phyloP scores from a whole-genome alignment of 2,113 vertebrate genomes.

The Sinocyclocheilus rhinocerous region DNA sequence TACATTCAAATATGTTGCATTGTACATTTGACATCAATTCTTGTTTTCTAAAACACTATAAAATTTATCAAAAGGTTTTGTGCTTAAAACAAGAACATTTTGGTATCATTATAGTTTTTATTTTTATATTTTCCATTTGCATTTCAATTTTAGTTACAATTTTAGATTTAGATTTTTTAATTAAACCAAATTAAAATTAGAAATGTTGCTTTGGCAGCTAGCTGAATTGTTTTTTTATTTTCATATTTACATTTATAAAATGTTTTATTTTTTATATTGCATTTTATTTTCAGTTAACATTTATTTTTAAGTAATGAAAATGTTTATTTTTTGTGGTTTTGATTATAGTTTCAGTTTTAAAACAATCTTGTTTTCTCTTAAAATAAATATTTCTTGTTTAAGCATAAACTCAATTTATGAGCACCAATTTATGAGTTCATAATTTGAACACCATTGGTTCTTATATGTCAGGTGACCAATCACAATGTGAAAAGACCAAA shows the following conservation, averaged over 20 bases:
- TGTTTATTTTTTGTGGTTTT: neutral
- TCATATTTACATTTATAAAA: neutral
- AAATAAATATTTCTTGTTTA: neutral
- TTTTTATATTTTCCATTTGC: too few species aligned
- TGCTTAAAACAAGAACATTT: neutral
- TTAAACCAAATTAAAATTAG: neutral
- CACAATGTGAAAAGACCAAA: neutral
- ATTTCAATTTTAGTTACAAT: too few species aligned
- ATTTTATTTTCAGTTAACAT: neutral
- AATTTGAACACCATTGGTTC: neutral
- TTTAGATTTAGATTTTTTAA: too few species aligned
- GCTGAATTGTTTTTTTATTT: neutral
- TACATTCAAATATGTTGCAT: neutral
- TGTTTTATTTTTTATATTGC: neutral
- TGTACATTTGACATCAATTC: neutral
- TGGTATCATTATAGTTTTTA: too few species aligned
- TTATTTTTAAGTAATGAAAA: neutral
- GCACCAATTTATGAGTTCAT: too few species aligned
- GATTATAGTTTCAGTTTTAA: neutral
- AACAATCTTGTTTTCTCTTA: neutral
- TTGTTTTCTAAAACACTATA: neutral
- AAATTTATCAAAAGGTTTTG: neutral
- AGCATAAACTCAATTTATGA: neutral
- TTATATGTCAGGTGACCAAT: neutral
- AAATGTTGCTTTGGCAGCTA: neutral